Conservation (phyloP, 2,113 vertebrate genomes). For the Sorex araneus region DNA sequence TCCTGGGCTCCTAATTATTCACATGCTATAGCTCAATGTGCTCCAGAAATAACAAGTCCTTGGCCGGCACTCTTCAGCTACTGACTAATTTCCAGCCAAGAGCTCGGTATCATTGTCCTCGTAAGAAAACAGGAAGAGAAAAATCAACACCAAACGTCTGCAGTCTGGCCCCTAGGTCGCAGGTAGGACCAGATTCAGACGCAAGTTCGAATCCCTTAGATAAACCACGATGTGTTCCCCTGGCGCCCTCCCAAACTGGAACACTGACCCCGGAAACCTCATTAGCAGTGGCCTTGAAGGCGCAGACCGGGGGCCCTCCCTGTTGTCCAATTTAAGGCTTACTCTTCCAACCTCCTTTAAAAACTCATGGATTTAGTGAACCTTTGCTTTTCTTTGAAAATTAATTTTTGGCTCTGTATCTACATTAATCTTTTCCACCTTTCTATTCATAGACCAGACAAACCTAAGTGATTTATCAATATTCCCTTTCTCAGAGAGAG, state of each 20-base stretch:
- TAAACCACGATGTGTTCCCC: not conserved
- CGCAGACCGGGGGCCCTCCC: not conserved
- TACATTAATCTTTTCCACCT: conserved; percentile 18
- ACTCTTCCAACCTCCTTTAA: not conserved
- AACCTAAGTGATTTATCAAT: not conserved
- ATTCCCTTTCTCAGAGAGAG: not conserved
- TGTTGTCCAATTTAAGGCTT: not conserved
- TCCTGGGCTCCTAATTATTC: conserved; percentile 78
- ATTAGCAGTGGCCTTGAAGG: not conserved
- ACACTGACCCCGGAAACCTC: not conserved
- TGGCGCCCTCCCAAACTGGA: not conserved
- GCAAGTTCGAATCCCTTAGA: not conserved
- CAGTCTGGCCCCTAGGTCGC: conserved; percentile 48
- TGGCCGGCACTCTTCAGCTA: conserved; percentile 75
- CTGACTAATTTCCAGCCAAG: conserved; percentile 74
- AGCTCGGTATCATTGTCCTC: conserved; percentile 55
- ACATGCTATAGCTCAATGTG: conserved; percentile 55
- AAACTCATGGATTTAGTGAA: not conserved
- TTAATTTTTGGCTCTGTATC: conserved; percentile 20
- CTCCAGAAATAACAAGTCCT: conserved; percentile 83
- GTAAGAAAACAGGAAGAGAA: conserved; percentile 80
- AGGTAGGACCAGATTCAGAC: not conserved
- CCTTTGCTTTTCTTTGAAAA: conserved; percentile 20
- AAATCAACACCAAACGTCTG: conserved; percentile 60
- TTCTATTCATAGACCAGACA: not conserved